Base-by-base conservation (phyloP, 2,797 vertebrate genomes). In the Cryptoprocta ferox region DNA sequence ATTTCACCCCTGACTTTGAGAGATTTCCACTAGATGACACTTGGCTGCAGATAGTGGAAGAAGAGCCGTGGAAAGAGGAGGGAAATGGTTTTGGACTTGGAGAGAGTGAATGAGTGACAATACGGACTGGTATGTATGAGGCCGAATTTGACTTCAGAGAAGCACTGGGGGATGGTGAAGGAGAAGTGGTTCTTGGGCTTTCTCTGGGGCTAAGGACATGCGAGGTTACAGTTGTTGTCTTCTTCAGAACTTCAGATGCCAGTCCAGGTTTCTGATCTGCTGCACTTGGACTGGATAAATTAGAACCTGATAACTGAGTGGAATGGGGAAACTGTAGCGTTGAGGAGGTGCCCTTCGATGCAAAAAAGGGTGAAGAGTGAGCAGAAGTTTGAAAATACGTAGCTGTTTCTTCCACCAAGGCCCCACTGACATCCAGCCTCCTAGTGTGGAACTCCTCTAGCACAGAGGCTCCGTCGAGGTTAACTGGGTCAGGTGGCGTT, bases 1-100 rank as follows among this genome's bases (percentile, higher is more conserved):
- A 99, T 79, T 98, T 99, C 96, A 98, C 97, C 65, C 99, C 98
- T 45, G 98, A 89, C 65, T 93, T 98, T 1, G 92, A 81, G 82
- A 97, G 97, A 93, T 89, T 98, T 78, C 98, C 91, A 88, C 97
- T 98, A 8, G 98, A 98, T 12, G 99, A 99, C 85, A 76, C 97
- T 56, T 97, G 98, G 91, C 98, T 98, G 81, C 99, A 99, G 91
- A 99, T 97, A 32, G 99, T 99, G 0, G 98, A 98, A 71, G 99
- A 99, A 48, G 99, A 99, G 32, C 99, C 99, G 0, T 98, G 98
- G 73, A 98, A 98, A 48, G 99, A 98, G 95, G 99, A 98, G 95
- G 99, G 97, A 71, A 99, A 96, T 80, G 99, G 98, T 95, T 99
- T 99, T 21, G 99, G 99, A 37, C 99, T 99, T 0, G 99, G 99